Evolutionary conservation across 2,113 vertebrate genomes (phyloP).

Genomic region (Cyanoramphus novaezelandiae): DNA sequence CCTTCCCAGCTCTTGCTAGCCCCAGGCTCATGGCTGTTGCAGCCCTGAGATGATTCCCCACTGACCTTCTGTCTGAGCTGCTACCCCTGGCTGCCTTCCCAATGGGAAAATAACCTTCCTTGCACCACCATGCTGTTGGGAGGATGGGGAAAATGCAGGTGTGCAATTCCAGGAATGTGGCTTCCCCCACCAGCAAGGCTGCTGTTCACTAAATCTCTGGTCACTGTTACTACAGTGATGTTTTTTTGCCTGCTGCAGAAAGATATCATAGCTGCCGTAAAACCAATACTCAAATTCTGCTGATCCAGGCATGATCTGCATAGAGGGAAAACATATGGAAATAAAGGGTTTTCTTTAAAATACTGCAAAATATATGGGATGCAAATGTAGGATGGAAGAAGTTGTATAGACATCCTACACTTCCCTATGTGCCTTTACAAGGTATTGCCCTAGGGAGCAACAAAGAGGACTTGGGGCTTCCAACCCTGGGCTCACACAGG

Average conservation of each 20-base stretch:
- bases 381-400: not conserved
- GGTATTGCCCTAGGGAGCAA: not conserved
- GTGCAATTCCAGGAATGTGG: not conserved
- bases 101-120: not conserved
- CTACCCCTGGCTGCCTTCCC: not conserved
- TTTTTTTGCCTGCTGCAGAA: not conserved
- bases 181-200: not conserved
- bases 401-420: not conserved
- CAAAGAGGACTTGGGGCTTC: not conserved
- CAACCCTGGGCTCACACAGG: not conserved
- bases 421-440: not conserved
- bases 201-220: not conserved
- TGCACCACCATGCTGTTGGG: not conserved
- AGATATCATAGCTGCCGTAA: not conserved
- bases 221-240: not conserved
- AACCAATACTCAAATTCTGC: not conserved
- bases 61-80: not conserved
- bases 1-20: not conserved
- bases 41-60: not conserved
- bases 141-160: not conserved
- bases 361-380: not conserved
- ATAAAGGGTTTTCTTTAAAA: not conserved
- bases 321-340: not conserved
- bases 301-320: not conserved
- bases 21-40: not conserved